Evolutionary conservation across 2,888 invertebrate genomes (phyloP).

Genomic region (Andrena flavipes): DNA sequence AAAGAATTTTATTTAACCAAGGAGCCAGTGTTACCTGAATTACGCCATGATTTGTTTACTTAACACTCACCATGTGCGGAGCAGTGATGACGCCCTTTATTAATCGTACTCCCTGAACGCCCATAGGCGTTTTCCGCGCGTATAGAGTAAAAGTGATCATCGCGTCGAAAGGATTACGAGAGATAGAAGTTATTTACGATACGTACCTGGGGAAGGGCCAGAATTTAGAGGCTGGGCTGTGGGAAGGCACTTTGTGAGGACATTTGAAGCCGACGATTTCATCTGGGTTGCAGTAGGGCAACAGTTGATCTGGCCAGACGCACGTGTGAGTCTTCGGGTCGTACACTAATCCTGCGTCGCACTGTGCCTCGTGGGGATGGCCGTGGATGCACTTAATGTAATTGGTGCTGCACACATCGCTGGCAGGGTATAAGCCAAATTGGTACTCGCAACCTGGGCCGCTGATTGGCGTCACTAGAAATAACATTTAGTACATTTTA

Average conservation of each 20-base stretch:
- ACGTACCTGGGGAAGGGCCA: conserved; percentile 93
- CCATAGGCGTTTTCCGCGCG: too few species aligned
- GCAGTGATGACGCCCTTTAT: too few species aligned
- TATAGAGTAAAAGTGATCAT: too few species aligned
- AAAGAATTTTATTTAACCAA: too few species aligned
- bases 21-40: too few species aligned
- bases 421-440: conserved; percentile 95
- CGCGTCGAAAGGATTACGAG: too few species aligned
- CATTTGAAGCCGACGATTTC: conserved; percentile 97
- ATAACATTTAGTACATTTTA: not conserved
- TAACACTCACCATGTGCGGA: too few species aligned
- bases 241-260: conserved; percentile 93
- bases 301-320: conserved; percentile 96
- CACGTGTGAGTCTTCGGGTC: conserved; percentile 95
- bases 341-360: conserved; percentile 95
- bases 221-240: conserved; percentile 93
- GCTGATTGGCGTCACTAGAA: conserved; percentile 91
- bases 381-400: conserved; percentile 95
- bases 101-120: too few species aligned
- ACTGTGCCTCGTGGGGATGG: conserved; percentile 91
- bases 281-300: conserved; percentile 95
- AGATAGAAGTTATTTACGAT: not conserved
- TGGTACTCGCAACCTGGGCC: conserved; percentile 94
- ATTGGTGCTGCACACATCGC: conserved; percentile 92
- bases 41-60: too few species aligned